Base-by-base conservation (phyloP, 1,140 invertebrate genomes). In the Cardiocondyla obscurior region DNA sequence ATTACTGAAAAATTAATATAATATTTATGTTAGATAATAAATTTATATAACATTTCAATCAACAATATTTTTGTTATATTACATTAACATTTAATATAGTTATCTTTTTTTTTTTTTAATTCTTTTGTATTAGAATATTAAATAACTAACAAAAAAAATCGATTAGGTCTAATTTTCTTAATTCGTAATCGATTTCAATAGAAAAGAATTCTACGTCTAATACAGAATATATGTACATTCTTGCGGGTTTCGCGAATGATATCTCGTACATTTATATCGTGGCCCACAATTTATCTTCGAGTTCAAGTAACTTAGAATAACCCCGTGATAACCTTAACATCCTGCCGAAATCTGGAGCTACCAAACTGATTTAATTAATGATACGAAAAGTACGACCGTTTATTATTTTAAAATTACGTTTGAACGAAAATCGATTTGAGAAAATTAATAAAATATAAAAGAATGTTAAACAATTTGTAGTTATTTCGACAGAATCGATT, bases 231-330 rank as follows among this genome's bases (percentile, higher is more conserved):
- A 3, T 7, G 16, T n/a, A n/a, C n/a, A n/a, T n/a, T 51, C 28
- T 36, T 8, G 28, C 57, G 14, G 25, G 12, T n/a, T 84, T 82
- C 73, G 70, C n/a, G 12, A 42, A 64, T 33, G n/a, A 67, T 25
- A 53, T 77, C 33, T 67, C 25, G n/a, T 53, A 33, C 46, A 65
- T 79, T 53, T 51, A 51, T 77, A 77, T 76, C 58, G 44, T 53
- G 7, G 62, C 36, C 74, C n/a, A 46, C n/a, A 46, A 36, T 82
- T 60, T 92, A 91, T 92, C 90, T 10, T 7, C 79, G 88, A 84
- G 89, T 91, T 90, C 86, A 88, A 87, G 79, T 67, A 82, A 84
- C 85, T 85, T 83, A 76, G 73, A 89, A 88, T 91, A 91, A 92
- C 91, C 90, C 77, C 28, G 2, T 39, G 72, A 76, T 76, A 86